Conservation (phyloP, 2,113 vertebrate species). For the Turnix velox region DNA sequence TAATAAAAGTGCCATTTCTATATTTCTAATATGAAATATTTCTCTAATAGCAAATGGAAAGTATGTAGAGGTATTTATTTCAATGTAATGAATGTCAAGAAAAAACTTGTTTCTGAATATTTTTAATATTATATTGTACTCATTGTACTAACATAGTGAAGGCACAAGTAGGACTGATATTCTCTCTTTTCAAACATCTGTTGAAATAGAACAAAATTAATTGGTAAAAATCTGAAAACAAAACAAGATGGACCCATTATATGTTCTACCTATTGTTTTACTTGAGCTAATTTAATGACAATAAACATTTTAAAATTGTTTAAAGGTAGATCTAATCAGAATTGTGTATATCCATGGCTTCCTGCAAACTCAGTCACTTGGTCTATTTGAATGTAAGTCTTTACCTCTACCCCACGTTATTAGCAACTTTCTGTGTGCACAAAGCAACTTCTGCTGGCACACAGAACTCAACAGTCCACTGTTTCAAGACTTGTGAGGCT, state of each 20-base stretch:
- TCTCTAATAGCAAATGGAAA: background rate
- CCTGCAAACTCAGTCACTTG: background rate
- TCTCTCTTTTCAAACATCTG: background rate
- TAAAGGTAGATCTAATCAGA: background rate
- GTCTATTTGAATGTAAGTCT: background rate
- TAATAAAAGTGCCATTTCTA: background rate
- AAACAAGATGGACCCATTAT: background rate
- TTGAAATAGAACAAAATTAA: background rate
- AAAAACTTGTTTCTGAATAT: background rate
- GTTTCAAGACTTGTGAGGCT: background rate
- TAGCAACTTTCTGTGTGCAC: background rate
- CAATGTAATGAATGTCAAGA: background rate
- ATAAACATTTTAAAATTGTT: background rate
- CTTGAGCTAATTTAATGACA: background rate
- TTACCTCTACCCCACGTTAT: background rate
- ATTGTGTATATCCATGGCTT: background rate
- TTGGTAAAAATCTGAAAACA: background rate
- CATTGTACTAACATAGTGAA: background rate
- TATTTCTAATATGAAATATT: background rate
- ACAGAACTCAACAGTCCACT: background rate
- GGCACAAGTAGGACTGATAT: background rate
- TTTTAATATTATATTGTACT: background rate
- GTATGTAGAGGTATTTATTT: background rate
- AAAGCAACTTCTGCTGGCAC: background rate
- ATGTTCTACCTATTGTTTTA: background rate